Evolutionary conservation across 2,797 vertebrate genomes (phyloP).

Genomic region (Macroramphosus scolopax): DNA sequence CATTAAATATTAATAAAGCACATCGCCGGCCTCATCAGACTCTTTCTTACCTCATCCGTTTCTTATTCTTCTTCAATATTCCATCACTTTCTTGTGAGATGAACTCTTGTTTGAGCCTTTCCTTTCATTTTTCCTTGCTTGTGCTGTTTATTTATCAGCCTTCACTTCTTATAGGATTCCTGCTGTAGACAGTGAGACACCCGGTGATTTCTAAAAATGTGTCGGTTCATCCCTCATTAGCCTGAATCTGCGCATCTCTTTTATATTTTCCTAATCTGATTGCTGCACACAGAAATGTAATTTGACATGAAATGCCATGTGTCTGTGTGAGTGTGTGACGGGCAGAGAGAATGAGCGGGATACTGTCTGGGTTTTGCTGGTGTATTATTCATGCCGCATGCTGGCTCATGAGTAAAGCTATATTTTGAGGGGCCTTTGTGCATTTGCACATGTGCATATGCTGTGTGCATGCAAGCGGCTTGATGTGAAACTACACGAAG

Average conservation of each 20-base stretch:
- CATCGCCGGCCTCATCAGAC: constrained; percentile 57
- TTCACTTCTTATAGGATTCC: constrained; percentile 7
- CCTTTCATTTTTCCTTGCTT: constrained; percentile 9
- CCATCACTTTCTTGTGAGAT: constrained; percentile 29
- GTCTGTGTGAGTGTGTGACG: constrained; percentile 10
- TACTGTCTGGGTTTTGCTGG: constrained; percentile 46
- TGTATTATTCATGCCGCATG: constrained; percentile 62
- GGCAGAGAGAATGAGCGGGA: constrained; percentile 21
- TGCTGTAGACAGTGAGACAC: constrained; percentile 12
- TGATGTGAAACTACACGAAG: constrained; percentile 39
- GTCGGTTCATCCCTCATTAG: constrained; percentile 48
- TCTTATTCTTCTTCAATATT: constrained; percentile 39
- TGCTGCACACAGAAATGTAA: constrained; percentile 58
- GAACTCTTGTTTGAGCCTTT: constrained; percentile 8
- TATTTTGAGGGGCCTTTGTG: constrained; percentile 51
- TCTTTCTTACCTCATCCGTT: constrained; percentile 33
- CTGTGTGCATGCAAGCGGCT: constrained; percentile 27
- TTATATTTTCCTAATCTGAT: constrained; percentile 57
- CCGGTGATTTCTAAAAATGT: constrained; percentile 37
- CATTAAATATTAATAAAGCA: constrained; percentile 63
- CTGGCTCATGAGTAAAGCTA: constrained; percentile 44
- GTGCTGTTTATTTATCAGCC: constrained; percentile 11
- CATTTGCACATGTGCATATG: constrained; percentile 1
- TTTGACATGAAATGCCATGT: constrained; percentile 49
- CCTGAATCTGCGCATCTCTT: constrained; percentile 31